Percentiles rank a stretch among this genome's conserved stretches.
Conservation (phyloP, 2,113 vertebrate species). For the Menura novaehollandiae region DNA sequence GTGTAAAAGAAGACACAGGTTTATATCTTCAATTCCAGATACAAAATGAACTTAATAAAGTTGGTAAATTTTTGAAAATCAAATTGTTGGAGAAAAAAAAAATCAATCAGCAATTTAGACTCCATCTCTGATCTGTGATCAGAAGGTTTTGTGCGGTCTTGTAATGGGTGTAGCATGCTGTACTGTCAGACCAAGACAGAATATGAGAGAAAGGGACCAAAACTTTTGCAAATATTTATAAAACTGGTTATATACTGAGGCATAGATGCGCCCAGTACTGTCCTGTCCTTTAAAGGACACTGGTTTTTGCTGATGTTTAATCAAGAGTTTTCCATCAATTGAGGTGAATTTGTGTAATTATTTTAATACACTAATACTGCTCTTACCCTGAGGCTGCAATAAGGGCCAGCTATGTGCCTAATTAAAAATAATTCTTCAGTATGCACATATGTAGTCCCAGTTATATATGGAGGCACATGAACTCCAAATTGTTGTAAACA, state of each 20-base stretch:
- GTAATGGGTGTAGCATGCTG: neutral
- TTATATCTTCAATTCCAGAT: neutral
- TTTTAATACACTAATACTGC: neutral
- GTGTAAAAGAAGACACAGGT: neutral
- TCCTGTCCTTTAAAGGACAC: neutral
- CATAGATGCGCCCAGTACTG: neutral
- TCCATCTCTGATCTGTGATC: neutral
- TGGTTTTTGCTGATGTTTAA: neutral
- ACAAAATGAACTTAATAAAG: neutral
- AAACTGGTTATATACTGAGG: neutral
- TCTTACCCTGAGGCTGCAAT: neutral
- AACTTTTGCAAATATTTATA: neutral
- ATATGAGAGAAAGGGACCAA: neutral
- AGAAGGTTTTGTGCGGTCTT: neutral
- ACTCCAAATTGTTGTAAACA: neutral
- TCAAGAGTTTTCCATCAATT: neutral
- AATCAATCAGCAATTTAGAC: neutral
- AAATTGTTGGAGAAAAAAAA: neutral
- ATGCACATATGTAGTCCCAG: neutral
- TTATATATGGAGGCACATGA: neutral
- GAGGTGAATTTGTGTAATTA: neutral
- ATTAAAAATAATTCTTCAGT: neutral
- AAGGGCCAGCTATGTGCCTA: neutral
- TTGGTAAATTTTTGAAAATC: neutral
- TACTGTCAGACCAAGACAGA: neutral